Evolutionary conservation across 2,113 vertebrate species (phyloP), one percentile per base, ranked within the genome.

Genomic region (Syngnathoides biaculeatus): DNA sequence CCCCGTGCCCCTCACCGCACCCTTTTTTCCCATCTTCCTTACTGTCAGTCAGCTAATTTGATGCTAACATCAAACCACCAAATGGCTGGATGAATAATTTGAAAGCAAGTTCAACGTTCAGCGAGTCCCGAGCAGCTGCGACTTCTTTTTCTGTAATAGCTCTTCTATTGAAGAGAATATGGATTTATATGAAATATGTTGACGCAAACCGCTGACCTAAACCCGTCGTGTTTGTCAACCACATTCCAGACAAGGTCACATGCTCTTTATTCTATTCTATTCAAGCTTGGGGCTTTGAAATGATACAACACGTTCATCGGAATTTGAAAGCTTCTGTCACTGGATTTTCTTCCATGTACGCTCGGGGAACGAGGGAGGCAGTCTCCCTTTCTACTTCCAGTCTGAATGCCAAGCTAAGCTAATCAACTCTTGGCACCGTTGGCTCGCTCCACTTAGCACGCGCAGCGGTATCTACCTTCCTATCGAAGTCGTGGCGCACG

Each of bases 101-200:
- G 14, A 53, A 63, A 58, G 22, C 4, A 67, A 27, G 50, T 73
- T 77, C 35, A 71, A 71, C 56, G 48, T 40, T 17, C 27, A 53
- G 65, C 47, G 55, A 57, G 26, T 30, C 26, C 26, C 15, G 22
- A 24, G 22, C 35, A n/a, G 5, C 19, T 14, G 26, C 26, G 1
- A n/a, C 30, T 35, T 5, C 30, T 35, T 6, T 35, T 35, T 70
- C 38, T 12, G 22, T 48, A 17, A 19, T 48, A 17, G 14, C 45
- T 6, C 15, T 17, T 6, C 52, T 14, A 17, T 47, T 2, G 4
- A 47, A 17, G 19, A 47, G 5, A 47, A 14, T 47, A 1, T 55
- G 11, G 52, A 4, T 4, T 14, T 27, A 30, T 57, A 30, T 15
- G 26, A 27, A 13, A 9, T 26, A 15, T 17, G 27, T 35, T 14